Conservation (phyloP, 2,888 invertebrate species). For the Spisula solida region DNA sequence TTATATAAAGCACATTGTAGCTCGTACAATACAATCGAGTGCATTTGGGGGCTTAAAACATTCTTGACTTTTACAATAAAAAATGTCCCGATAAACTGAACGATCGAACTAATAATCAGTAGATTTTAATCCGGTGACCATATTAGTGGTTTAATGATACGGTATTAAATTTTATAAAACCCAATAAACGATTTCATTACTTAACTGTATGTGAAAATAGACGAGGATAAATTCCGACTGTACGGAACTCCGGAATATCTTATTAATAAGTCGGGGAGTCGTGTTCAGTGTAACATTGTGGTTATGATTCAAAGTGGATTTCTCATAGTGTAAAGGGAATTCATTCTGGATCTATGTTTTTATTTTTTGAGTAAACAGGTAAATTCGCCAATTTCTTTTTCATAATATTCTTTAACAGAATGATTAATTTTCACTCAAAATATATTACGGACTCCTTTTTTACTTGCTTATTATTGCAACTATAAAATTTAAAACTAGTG, state of each 20-base stretch:
- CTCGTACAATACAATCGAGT: background rate
- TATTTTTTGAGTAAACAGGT: background rate
- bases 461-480: too few species aligned
- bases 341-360: background rate
- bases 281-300: background rate
- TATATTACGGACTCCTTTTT: too few species aligned
- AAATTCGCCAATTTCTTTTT: background rate
- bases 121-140: constrained; percentile 1
- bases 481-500: too few species aligned
- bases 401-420: too few species aligned
- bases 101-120: background rate
- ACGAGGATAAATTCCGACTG: background rate
- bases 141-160: constrained; percentile 4
- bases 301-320: background rate
- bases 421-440: too few species aligned
- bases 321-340: background rate
- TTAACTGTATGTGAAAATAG: constrained; percentile 2
- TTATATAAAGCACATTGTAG: too few species aligned
- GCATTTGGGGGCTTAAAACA: background rate
- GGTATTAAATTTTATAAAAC: constrained; percentile 6
- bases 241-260: background rate
- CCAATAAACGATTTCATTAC: background rate
- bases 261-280: background rate
- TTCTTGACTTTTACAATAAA: background rate
- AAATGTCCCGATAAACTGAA: constrained; percentile 7